Conservation (phyloP, 1,140 invertebrate genomes). For the Calliopsis andreniformis region DNA sequence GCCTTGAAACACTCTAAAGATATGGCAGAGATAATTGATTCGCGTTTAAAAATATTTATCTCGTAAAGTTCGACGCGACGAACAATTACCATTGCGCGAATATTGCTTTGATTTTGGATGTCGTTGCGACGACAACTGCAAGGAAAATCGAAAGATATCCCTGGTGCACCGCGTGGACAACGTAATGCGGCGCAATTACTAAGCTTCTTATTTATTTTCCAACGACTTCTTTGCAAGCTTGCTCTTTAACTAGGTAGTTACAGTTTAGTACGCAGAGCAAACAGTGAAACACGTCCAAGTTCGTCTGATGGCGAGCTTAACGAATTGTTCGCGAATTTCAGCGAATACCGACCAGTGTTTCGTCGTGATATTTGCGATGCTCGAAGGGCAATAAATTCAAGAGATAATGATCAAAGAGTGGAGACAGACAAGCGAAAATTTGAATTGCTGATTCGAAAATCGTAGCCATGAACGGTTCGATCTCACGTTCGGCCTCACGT, state of each 20-base stretch:
- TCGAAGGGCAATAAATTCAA: slow-evolving; percentile 15
- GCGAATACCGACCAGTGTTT: not conserved
- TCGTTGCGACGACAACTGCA: too few relatives aligned
- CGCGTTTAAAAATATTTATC: too few relatives aligned
- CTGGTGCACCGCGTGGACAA: too few relatives aligned
- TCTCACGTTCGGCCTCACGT: not conserved
- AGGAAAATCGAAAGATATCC: too few relatives aligned
- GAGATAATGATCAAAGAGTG: not conserved
- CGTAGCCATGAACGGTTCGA: too few relatives aligned
- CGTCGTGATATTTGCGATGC: slow-evolving; percentile 18
- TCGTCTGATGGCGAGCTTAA: not conserved
- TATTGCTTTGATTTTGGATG: too few relatives aligned
- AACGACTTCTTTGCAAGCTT: not conserved
- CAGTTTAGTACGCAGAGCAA: not conserved
- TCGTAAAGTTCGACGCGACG: too few relatives aligned
- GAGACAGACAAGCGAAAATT: not conserved
- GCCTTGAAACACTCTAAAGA: slow-evolving; percentile 24
- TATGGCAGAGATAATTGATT: too few relatives aligned
- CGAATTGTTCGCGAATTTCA: slow-evolving; percentile 19
- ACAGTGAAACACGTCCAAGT: not conserved
- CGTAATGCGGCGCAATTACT: too few relatives aligned
- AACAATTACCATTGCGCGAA: too few relatives aligned
- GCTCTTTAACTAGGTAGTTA: not conserved
- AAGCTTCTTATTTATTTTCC: too few relatives aligned
- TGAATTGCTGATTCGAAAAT: slow-evolving; percentile 9